Evolutionary conservation across 2,113 vertebrate species (phyloP).

Genomic region (Emydocephalus ijimae): DNA sequence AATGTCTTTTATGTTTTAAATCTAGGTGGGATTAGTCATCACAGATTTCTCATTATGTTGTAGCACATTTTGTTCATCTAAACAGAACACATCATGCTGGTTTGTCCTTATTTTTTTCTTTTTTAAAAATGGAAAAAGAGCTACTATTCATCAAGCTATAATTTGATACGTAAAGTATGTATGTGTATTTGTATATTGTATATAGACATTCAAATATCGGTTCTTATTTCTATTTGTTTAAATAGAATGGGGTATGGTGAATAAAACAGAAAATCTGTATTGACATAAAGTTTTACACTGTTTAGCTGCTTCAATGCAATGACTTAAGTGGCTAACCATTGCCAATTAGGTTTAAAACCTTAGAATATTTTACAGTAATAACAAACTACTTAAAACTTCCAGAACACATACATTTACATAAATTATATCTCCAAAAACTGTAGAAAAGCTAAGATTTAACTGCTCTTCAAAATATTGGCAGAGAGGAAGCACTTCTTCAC

Average conservation of each 20-base stretch:
- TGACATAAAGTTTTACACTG: background rate
- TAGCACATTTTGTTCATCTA: slow-evolving; percentile 16
- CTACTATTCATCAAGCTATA: background rate
- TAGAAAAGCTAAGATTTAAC: background rate
- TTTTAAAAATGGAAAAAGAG: slow-evolving; percentile 1
- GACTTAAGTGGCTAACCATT: background rate
- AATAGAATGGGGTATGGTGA: background rate
- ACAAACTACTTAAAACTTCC: background rate
- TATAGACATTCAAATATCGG: background rate
- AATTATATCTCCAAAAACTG: background rate
- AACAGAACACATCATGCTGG: background rate
- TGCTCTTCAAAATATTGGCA: background rate
- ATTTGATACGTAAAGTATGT: background rate
- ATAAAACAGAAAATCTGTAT: background rate
- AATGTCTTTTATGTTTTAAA: slow-evolving; percentile 13
- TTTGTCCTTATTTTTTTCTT: slow-evolving; percentile 3
- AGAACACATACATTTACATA: background rate
- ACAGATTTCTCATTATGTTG: slow-evolving; percentile 18
- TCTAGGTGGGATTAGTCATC: slow-evolving; percentile 17
- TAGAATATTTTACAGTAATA: background rate
- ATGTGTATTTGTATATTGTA: background rate
- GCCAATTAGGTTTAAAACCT: background rate
- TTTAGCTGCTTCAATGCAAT: background rate
- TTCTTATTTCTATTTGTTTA: background rate
- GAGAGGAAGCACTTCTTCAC: background rate